Base-by-base conservation (phyloP, 2,113 vertebrate genomes). In the Lophotis ruficrista region DNA sequence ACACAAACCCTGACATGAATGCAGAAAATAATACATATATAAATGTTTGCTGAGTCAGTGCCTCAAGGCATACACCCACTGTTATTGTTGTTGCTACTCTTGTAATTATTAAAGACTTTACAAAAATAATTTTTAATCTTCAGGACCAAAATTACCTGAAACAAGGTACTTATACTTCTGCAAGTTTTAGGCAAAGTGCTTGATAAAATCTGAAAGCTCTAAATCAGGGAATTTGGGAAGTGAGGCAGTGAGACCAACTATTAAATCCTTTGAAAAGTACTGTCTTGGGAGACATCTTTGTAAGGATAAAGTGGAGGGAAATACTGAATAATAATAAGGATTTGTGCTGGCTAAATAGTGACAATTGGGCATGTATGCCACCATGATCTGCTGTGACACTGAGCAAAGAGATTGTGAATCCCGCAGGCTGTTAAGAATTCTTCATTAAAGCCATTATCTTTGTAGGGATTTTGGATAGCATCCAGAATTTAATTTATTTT, bases 401-500 rank as follows among this genome's bases (percentile, higher is more conserved):
- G 33, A 4, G 4, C 7, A 2, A 81, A 60, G 62, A 77, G 64
- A 83, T 10, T 68, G 27, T 77, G 85, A 89, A 89, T 83, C 48
- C 90, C 4, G 3, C 43, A 87, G 83, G 35, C 43, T 78, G 62
- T 81, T 90, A 76, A 82, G 47, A 79, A 20, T 21, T 78, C 64
- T 70, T 96, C 68, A 89, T 93, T 94, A 92, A 90, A 87, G 24
- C 31, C 25, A 81, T 85, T 83, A 91, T 90, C 66, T 92, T 95
- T 86, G 68, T 7, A 96, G 11, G 12, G 35, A 56, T 86, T 96
- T 94, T 92, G 23, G 30, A 43, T 18, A 64, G 11, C 30, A 71
- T 70, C 21, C 18, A 90, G n/a, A 92, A 88, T 4, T 81, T 88
- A 92, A 83, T 69, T 80, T 88, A 4, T 89, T 95, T 78, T 78